phyloP scores from a whole-genome alignment of 2,888 invertebrate species.

The Rhingia campestris region DNA sequence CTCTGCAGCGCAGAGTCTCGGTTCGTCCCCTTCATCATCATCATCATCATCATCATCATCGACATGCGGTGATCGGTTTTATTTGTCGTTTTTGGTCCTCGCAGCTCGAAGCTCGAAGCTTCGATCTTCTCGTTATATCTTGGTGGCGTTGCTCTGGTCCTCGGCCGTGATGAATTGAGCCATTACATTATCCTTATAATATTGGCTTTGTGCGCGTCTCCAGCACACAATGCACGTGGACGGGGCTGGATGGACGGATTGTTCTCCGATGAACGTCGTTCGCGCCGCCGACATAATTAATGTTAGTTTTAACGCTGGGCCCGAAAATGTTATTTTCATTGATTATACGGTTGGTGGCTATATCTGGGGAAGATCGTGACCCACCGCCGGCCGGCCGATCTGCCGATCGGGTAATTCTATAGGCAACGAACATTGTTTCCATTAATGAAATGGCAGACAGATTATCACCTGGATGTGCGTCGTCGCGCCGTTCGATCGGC shows the following conservation, averaged over 20 bases:
- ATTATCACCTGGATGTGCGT: constrained; percentile 81
- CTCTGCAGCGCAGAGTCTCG: neutral
- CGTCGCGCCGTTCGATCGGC: constrained; percentile 24
- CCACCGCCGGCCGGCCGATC: constrained; percentile 2
- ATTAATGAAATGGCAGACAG: constrained; percentile 82
- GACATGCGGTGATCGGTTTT: constrained; percentile 25
- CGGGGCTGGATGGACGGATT: constrained; percentile 61
- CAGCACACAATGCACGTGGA: constrained; percentile 62
- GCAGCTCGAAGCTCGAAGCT: no score
- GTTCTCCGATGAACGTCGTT: constrained; percentile 47
- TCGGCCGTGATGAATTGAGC: constrained; percentile 63
- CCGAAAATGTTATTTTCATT: constrained; percentile 82
- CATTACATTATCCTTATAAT: constrained; percentile 65
- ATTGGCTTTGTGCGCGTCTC: constrained; percentile 63
- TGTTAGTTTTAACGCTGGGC: constrained; percentile 82
- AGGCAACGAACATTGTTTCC: constrained; percentile 76
- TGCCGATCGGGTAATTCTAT: constrained; percentile 39
- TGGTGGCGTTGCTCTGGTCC: constrained; percentile 2
- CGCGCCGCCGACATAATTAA: constrained; percentile 79
- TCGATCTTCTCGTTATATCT: constrained; percentile 24
- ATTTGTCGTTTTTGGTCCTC: constrained; percentile 34
- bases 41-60: constrained; percentile 45
- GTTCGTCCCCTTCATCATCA: constrained; percentile 60
- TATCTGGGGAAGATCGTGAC: constrained; percentile 55
- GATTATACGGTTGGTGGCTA: constrained; percentile 78